A percentile compares a stretch with the other conserved stretches of the same genome.
phyloP scores from a whole-genome alignment of 1,140 invertebrate genomes.

The Telenomus remus region DNA sequence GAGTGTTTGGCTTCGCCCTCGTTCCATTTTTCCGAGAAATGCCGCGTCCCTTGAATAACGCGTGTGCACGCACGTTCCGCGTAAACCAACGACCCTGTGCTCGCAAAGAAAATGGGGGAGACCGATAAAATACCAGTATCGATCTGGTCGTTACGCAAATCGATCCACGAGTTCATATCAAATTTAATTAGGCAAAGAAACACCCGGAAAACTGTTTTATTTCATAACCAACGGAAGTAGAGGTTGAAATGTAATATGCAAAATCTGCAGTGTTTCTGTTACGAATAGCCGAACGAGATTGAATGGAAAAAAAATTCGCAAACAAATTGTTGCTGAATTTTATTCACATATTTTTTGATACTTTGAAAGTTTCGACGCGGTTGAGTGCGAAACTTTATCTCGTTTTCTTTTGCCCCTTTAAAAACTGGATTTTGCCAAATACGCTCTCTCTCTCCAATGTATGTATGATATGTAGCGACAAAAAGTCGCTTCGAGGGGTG shows the following conservation, averaged over 20 bases:
- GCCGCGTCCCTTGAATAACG: conserved; percentile 27
- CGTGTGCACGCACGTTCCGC: conserved; percentile 36
- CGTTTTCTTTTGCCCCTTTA: conserved; percentile 7
- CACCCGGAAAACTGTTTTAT: too few species aligned
- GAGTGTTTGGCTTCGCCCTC: conserved; percentile 37
- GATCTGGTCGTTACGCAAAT: conserved; percentile 11
- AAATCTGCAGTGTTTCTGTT: neutral
- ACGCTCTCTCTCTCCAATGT: conserved; percentile 5
- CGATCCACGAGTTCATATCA: conserved; percentile 30
- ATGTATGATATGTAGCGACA: conserved; percentile 27
- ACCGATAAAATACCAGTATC: conserved; percentile 32
- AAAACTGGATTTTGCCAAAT: conserved; percentile 31
- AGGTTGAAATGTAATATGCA: too few species aligned
- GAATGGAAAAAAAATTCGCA: conserved; percentile 24
- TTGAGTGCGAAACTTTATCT: conserved; percentile 19
- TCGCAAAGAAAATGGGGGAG: conserved; percentile 47
- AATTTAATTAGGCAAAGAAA: conserved; percentile 36
- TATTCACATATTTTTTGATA: conserved; percentile 41
- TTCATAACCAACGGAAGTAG: too few species aligned
- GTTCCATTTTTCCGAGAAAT: conserved; percentile 57
- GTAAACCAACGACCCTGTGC: too few species aligned
- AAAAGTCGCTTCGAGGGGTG: conserved; percentile 23
- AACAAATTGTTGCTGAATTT: conserved; percentile 50
- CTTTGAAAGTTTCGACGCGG: conserved; percentile 18
- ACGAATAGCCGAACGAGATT: conserved; percentile 17